Base-by-base conservation (phyloP, 2,888 invertebrate genomes). In the Tolmerus cingulatus region DNA sequence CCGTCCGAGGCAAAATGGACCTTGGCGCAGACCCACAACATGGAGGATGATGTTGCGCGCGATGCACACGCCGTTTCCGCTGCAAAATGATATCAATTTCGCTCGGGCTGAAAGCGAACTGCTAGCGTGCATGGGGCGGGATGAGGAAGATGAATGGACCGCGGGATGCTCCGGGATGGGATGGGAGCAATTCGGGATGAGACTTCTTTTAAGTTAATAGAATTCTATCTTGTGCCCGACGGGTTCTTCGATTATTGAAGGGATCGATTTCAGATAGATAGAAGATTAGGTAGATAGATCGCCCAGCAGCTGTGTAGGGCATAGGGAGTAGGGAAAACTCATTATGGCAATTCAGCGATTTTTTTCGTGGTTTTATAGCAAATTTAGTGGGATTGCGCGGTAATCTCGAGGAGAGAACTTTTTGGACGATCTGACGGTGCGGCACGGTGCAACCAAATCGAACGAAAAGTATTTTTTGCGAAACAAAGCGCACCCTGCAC, bases 1-100 rank as follows among this genome's bases (percentile, higher is more conserved):
- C 79, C 51, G 46, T 40, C 27, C 79, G 30, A 79, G 79, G 79
- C 14, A 51, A 79, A 66, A 66, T 66, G 27, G 66, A 66, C 66
- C 66, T 66, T 27, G 66, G 19, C n/a, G 66, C 30, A 79, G 51
- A 79, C 79, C 51, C 51, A 16, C 12, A 51, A 34, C 2, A 76
- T 30, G 14, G 34, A 79, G 79, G 79, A 79, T 51, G 76, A 76
- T 16, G 51, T 79, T 46, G 27, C 27, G 51, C 27, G 51, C 46
- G 78, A 23, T 79, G 46, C 79, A 30, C 79, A 79, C 79, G 30
- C 66, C 66, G 51, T 79, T 66, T 66, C 66, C 51, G 79, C 30
- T 79, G 51, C 79, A 79, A 79, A 79, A 79, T 79, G 79, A 79
- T 79, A 79, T 79, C 79, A 79, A 79, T 79, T 79, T 79, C 79